These are phyloP conservation scores for Dinothrombium tinctorium DNA, from an alignment of 1,140 invertebrate species.

Conservation along the genomic window DNA sequence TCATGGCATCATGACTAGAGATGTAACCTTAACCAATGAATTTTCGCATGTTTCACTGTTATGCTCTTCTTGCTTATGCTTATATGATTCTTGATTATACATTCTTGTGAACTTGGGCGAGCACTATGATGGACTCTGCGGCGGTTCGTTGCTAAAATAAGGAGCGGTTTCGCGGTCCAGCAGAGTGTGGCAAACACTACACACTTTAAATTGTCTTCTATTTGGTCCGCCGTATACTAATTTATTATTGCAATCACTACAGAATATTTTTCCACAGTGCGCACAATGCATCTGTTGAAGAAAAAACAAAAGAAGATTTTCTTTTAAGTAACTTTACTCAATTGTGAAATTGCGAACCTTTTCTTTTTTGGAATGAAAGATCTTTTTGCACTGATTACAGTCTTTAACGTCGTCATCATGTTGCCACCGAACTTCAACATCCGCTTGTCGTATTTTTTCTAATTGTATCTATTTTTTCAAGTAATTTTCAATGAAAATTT, in stretches of 20 bases:
- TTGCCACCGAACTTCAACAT: conserved; percentile 83
- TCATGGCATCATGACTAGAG: too few relatives aligned
- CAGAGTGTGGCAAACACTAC: conserved; percentile 87
- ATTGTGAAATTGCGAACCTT: conserved; percentile 11
- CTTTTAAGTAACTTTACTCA: background rate
- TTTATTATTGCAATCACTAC: conserved; percentile 53
- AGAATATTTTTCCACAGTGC: conserved; percentile 89
- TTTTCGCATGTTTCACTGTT: too few relatives aligned
- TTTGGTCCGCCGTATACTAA: conserved; percentile 64
- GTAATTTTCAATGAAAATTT: background rate
- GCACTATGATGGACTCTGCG: conserved; percentile 28
- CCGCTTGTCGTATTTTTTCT: conserved; percentile 74
- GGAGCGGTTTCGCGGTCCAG: conserved; percentile 75
- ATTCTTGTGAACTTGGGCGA: too few relatives aligned
- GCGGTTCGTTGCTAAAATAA: conserved; percentile 73
- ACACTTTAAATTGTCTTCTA: conserved; percentile 58
- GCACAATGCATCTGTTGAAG: conserved; percentile 54
- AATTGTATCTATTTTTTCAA: conserved; percentile 39
- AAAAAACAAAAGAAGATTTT: conserved; percentile 3
- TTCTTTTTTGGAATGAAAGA: conserved; percentile 24
- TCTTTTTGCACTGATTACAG: conserved; percentile 50
- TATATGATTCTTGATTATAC: too few relatives aligned
- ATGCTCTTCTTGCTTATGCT: too few relatives aligned
- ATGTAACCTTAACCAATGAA: too few relatives aligned
- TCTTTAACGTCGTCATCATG: conserved; percentile 82